Conservation (phyloP, 23 tunicate genomes). For the Botrylloides violaceus region DNA sequence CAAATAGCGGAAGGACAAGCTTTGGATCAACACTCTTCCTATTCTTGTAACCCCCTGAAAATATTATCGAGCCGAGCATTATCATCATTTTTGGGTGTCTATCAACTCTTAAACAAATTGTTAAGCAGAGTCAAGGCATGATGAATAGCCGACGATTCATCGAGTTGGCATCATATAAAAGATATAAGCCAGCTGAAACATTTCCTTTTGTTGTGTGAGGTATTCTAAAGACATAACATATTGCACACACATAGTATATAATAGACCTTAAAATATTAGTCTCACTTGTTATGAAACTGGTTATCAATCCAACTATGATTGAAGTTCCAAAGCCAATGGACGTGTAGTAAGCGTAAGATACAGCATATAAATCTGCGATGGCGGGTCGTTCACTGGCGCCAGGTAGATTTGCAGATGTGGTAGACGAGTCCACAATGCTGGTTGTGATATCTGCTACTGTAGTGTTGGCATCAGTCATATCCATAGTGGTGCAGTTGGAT, state of each 20-base stretch:
- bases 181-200: too few species aligned
- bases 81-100: too few species aligned
- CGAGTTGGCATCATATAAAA: too few species aligned
- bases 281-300: slow-evolving; percentile 45
- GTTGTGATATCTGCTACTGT: slow-evolving; percentile 5
- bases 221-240: too few species aligned
- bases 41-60: slow-evolving; percentile 8
- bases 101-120: too few species aligned
- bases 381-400: slow-evolving; percentile 15
- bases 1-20: slow-evolving; percentile 8
- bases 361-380: slow-evolving; percentile 43
- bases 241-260: too few species aligned
- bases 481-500: not conserved
- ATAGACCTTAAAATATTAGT: too few species aligned
- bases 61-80: too few species aligned
- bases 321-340: slow-evolving; percentile 48
- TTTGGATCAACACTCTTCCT: slow-evolving; percentile 13
- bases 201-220: too few species aligned
- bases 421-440: not conserved
- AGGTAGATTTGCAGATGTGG: slow-evolving; percentile 6
- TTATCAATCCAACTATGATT: slow-evolving; percentile 37
- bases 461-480: not conserved
- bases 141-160: too few species aligned
- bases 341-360: slow-evolving; percentile 65
- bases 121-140: too few species aligned